phyloP scores from a whole-genome alignment of 2,888 invertebrate species.

The Nowickia ferox region DNA sequence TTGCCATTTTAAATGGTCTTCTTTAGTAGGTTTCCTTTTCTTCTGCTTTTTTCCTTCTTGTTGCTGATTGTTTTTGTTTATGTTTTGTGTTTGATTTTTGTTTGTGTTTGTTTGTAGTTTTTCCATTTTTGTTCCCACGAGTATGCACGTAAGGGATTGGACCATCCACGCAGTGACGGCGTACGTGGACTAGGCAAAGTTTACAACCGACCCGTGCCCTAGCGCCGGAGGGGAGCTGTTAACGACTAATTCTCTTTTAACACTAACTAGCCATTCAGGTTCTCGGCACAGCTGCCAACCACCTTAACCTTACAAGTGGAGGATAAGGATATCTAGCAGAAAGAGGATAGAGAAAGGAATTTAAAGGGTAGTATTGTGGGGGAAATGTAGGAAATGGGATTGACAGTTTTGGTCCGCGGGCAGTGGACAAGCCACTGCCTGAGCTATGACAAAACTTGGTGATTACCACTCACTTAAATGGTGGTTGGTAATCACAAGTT shows the following conservation, averaged over 20 bases:
- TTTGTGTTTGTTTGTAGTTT: not conserved
- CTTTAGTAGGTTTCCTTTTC: not conserved
- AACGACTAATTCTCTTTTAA: constrained; percentile 43
- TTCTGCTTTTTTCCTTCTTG: not conserved
- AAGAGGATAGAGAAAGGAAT: not conserved
- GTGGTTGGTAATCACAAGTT: not conserved
- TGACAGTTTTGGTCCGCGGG: constrained; percentile 43
- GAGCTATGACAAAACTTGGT: constrained; percentile 13
- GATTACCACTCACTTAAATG: not conserved
- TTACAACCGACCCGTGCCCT: constrained; percentile 51
- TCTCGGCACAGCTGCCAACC: constrained; percentile 52
- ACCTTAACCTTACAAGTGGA: constrained; percentile 55
- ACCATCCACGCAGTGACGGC: constrained; percentile 52
- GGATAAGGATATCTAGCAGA: not conserved
- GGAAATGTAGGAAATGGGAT: not conserved
- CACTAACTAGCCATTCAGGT: constrained; percentile 58
- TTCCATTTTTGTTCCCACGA: constrained; percentile 52
- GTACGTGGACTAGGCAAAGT: constrained; percentile 44
- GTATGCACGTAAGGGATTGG: constrained; percentile 41
- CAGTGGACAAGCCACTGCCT: constrained; percentile 24
- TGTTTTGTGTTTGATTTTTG: not conserved
- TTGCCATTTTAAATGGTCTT: not conserved
- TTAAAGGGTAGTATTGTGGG: not conserved
- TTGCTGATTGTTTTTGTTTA: not conserved
- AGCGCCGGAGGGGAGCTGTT: constrained; percentile 49